These are phyloP conservation scores for Nomada fabriciana DNA, from an alignment of 2,888 invertebrate species.

Conservation along the genomic window DNA sequence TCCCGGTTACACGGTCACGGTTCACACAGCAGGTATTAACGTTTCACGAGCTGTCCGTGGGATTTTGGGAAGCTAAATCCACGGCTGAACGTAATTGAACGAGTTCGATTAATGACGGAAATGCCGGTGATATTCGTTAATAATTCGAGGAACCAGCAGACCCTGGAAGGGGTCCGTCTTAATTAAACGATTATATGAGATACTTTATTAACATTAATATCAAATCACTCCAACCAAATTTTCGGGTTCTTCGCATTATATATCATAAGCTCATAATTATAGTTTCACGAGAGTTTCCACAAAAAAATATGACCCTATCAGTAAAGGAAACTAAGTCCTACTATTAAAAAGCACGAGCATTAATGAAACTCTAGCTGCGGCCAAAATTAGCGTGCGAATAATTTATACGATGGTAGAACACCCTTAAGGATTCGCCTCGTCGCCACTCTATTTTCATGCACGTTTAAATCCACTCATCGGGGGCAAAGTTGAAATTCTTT, in stretches of 20 bases:
- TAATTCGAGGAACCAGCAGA: background rate
- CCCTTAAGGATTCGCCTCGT: background rate
- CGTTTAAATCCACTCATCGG: background rate
- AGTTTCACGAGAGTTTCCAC: no score
- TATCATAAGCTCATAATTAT: no score
- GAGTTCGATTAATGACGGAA: conserved; percentile 7
- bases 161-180: background rate
- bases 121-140: background rate
- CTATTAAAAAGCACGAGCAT: background rate
- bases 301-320: no score
- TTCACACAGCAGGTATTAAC: conserved; percentile 22
- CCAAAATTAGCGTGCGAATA: conserved; percentile 7
- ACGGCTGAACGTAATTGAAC: background rate
- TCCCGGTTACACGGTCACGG: background rate
- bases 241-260: no score
- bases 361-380: background rate
- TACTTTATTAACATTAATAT: no score
- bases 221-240: no score
- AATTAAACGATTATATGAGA: background rate
- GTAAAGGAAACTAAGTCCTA: background rate
- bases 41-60: conserved; percentile 17
- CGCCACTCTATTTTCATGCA: background rate
- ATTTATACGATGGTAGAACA: background rate
- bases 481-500: conserved; percentile 9
- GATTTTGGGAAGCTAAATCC: conserved; percentile 8